These are phyloP conservation scores for Poeciliopsis presidionis DNA, from an alignment of 2,797 vertebrate species.

Conservation along the genomic window DNA sequence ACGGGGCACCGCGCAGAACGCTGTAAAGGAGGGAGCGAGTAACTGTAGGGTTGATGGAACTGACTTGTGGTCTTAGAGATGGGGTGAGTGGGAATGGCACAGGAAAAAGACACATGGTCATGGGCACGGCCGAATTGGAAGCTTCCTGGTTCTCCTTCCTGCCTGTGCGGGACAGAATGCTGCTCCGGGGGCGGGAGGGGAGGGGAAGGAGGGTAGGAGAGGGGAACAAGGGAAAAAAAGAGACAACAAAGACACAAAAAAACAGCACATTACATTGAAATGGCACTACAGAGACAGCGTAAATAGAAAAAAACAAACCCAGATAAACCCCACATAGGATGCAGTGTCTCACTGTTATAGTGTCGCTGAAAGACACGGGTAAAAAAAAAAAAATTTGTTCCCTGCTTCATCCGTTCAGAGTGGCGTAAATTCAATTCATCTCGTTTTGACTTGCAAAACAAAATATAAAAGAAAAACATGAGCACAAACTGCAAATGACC, in stretches of 20 bases:
- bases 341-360: slow-evolving; percentile 87
- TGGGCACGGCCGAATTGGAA: slow-evolving; percentile 99
- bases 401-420: slow-evolving; percentile 77
- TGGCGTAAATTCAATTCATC: slow-evolving; percentile 71
- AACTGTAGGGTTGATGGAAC: slow-evolving; percentile 99
- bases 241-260: slow-evolving; percentile 99
- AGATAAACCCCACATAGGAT: slow-evolving; percentile 99
- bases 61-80: slow-evolving; percentile 99
- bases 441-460: slow-evolving; percentile 64
- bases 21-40: slow-evolving; percentile 99
- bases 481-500: slow-evolving; percentile 84
- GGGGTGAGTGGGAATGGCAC: slow-evolving; percentile 99
- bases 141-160: slow-evolving; percentile 99
- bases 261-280: slow-evolving; percentile 99
- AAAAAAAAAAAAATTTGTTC: slow-evolving; percentile 47
- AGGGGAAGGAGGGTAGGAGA: slow-evolving; percentile 86
- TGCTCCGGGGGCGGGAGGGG: slow-evolving; percentile 97
- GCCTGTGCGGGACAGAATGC: slow-evolving; percentile 99
- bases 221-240: slow-evolving; percentile 97
- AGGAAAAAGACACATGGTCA: slow-evolving; percentile 99
- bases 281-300: slow-evolving; percentile 99
- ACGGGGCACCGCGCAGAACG: slow-evolving; percentile 99
- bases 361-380: slow-evolving; percentile 78
- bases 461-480: slow-evolving; percentile 69
- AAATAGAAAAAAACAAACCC: slow-evolving; percentile 99